Evolutionary conservation across 2,113 vertebrate species (phyloP).

Genomic region (Alexandromys fortis): DNA sequence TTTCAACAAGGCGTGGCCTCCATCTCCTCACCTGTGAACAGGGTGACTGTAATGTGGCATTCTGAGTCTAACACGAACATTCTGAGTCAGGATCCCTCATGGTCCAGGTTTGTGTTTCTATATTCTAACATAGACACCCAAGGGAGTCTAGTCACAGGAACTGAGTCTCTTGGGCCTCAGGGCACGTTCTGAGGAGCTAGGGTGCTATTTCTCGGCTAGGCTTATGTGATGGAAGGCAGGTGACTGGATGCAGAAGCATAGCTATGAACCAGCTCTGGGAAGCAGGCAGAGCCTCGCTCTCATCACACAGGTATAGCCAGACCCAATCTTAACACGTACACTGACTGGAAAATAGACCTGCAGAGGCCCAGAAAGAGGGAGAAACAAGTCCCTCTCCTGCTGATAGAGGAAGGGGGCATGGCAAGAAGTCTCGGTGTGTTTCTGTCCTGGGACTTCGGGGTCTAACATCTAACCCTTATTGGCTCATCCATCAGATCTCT

Average conservation of each 20-base stretch:
- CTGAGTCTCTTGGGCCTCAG: neutral
- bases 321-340: neutral
- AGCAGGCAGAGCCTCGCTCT: neutral
- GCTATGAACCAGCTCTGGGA: neutral
- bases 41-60: neutral
- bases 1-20: neutral
- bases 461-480: neutral
- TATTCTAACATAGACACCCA: neutral
- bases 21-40: neutral
- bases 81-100: neutral
- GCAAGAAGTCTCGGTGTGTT: neutral
- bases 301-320: neutral
- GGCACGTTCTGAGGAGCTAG: neutral
- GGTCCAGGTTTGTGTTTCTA: neutral
- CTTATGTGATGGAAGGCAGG: too few relatives aligned
- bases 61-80: neutral
- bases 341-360: neutral
- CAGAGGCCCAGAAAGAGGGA: neutral
- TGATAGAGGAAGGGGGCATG: neutral
- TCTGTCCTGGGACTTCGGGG: neutral
- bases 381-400: neutral
- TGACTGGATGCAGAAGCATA: neutral
- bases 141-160: neutral
- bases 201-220: neutral
- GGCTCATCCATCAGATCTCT: neutral